Conservation (phyloP, 2,113 vertebrate genomes). For the Brachypteracias leptosomus region DNA sequence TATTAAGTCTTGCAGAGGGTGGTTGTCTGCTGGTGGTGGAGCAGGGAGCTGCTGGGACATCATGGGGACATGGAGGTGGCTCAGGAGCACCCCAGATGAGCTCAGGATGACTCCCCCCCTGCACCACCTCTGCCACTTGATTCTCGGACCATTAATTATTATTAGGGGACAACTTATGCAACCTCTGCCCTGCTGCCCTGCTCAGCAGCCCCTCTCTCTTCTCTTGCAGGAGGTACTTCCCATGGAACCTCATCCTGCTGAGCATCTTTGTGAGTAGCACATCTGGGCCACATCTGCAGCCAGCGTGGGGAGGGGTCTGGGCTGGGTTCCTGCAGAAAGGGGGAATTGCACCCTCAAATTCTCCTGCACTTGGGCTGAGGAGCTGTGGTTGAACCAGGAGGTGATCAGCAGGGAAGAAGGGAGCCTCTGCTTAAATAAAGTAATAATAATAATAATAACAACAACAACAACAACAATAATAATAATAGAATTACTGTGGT, state of each 20-base stretch:
- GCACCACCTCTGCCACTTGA: not conserved
- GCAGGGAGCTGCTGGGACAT: not conserved
- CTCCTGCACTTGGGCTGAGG: not conserved
- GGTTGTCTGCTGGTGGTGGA: accelerated
- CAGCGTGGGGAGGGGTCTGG: not conserved
- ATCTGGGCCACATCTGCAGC: not conserved
- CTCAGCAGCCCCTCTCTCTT: not conserved
- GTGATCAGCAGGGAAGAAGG: not conserved
- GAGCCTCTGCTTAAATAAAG: not conserved
- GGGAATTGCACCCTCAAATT: not conserved
- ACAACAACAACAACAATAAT: too few species aligned
- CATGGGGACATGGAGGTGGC: not conserved
- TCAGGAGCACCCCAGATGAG: accelerated
- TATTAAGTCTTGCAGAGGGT: not conserved
- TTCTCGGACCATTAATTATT: not conserved
- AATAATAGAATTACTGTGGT: too few species aligned
- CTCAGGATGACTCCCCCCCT: not conserved
- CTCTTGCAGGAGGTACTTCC: constrained; percentile 87
- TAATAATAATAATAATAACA: too few species aligned
- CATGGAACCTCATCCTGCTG: constrained; percentile 93
- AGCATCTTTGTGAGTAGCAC: constrained; percentile 87
- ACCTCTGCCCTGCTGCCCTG: not conserved
- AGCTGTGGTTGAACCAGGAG: not conserved
- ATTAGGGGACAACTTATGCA: not conserved
- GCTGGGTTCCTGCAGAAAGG: not conserved